phyloP scores from a whole-genome alignment of 1,140 invertebrate genomes.

The Diorhabda sublineata region DNA sequence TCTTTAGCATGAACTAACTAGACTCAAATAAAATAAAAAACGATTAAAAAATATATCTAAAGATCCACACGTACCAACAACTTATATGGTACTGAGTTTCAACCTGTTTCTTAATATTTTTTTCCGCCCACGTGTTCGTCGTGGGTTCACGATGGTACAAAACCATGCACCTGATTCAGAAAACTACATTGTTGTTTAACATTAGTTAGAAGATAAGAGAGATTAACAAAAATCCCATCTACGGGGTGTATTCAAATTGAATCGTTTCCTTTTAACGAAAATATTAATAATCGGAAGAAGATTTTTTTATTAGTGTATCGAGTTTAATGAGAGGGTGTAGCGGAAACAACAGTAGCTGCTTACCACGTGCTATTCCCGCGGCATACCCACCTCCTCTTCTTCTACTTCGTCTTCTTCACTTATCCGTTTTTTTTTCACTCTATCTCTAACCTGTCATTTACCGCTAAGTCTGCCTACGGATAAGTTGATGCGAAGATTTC shows the following conservation, averaged over 20 bases:
- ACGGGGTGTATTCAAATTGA: neutral
- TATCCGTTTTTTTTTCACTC: constrained; percentile 7
- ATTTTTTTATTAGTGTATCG: neutral
- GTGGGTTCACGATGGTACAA: constrained; percentile 7
- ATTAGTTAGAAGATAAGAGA: constrained; percentile 11
- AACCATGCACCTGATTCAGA: constrained; percentile 11
- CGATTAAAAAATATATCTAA: no score
- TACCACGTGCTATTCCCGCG: constrained; percentile 25
- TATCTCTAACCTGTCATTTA: constrained; percentile 28
- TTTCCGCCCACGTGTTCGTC: neutral
- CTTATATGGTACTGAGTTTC: constrained; percentile 4
- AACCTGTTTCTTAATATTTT: constrained; percentile 5
- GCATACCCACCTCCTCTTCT: constrained; percentile 10
- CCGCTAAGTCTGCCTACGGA: constrained; percentile 29
- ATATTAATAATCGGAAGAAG: neutral
- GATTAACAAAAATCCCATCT: constrained; percentile 12
- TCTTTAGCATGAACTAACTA: no score
- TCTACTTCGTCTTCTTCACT: neutral
- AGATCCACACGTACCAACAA: neutral
- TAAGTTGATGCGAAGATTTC: constrained; percentile 13
- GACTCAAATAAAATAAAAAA: no score
- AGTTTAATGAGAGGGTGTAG: constrained; percentile 24
- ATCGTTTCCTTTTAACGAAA: neutral
- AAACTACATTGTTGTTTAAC: constrained; percentile 8
- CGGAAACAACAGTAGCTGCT: constrained; percentile 24